Conservation (phyloP, 2,888 invertebrate species). For the Molorchus minor region DNA sequence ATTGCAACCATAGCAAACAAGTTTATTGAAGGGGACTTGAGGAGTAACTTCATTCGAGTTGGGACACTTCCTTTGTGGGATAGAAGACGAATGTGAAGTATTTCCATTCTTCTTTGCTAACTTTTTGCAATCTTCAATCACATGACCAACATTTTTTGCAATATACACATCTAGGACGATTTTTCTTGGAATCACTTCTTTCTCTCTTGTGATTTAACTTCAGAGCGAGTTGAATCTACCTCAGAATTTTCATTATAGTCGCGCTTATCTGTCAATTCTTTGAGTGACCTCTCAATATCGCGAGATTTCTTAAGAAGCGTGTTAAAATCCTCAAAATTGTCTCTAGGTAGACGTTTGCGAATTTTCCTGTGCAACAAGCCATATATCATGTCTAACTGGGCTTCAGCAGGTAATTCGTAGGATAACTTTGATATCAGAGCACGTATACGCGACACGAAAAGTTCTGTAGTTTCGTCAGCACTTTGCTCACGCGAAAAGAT, state of each 20-base stretch:
- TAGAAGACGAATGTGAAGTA: background rate
- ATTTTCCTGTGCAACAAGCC: slow-evolving; percentile 23
- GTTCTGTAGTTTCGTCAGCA: slow-evolving; percentile 13
- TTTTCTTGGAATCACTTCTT: too few relatives aligned
- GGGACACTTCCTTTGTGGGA: background rate
- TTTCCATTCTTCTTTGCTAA: slow-evolving; percentile 7
- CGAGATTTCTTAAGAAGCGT: slow-evolving; percentile 10
- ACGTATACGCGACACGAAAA: slow-evolving; percentile 34
- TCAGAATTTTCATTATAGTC: too few relatives aligned
- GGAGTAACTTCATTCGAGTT: too few relatives aligned
- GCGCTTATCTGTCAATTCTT: too few relatives aligned
- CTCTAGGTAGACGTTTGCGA: slow-evolving; percentile 8
- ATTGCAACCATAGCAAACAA: slow-evolving; percentile 10
- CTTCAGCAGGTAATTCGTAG: slow-evolving; percentile 30
- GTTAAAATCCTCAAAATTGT: slow-evolving; percentile 3
- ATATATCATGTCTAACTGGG: slow-evolving; percentile 38
- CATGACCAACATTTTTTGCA: slow-evolving; percentile 13
- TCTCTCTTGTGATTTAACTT: background rate
- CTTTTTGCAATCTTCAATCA: slow-evolving; percentile 10
- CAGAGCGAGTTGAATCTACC: background rate
- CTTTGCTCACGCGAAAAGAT: slow-evolving; percentile 32
- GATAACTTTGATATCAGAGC: slow-evolving; percentile 37
- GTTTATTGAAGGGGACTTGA: background rate
- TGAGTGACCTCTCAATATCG: slow-evolving; percentile 6
- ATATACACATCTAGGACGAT: slow-evolving; percentile 19